Percentiles rank a stretch among this genome's conserved stretches.
These are phyloP conservation scores for Notechis scutatus DNA, from an alignment of 2,113 vertebrate species.

Conservation along the genomic window DNA sequence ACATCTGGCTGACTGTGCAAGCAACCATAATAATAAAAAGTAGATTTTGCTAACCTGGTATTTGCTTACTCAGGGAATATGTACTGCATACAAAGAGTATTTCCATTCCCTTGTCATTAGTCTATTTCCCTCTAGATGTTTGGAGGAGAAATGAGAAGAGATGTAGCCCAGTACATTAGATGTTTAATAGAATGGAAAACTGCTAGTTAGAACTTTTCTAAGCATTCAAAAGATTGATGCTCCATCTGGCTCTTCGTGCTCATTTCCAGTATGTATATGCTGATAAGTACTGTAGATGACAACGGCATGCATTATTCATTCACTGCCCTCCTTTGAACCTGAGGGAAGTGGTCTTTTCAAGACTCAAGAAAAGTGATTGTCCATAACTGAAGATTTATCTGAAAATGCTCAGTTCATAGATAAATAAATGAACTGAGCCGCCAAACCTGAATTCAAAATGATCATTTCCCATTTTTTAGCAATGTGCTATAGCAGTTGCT, in stretches of 20 bases:
- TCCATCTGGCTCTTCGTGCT: constrained; percentile 34
- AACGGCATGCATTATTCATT: constrained; percentile 40
- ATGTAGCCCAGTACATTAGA: constrained; percentile 57
- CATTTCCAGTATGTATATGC: constrained; percentile 20
- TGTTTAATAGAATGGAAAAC: constrained; percentile 55
- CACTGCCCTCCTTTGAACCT: constrained; percentile 7
- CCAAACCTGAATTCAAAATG: constrained; percentile 46
- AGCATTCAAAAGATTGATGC: constrained; percentile 48
- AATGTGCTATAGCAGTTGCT: constrained; percentile 1
- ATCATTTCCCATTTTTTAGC: constrained; percentile 34
- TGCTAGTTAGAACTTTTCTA: constrained; percentile 56
- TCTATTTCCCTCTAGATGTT: constrained; percentile 46
- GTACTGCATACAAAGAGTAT: constrained; percentile 2
- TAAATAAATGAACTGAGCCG: constrained; percentile 6
- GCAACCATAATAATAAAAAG: not conserved
- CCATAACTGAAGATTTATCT: constrained; percentile 28
- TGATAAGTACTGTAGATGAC: constrained; percentile 17
- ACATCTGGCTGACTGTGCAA: not conserved
- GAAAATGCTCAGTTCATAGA: not conserved
- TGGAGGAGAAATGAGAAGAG: constrained; percentile 48
- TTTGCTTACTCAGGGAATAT: not conserved
- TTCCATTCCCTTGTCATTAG: constrained; percentile 46
- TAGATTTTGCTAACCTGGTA: not conserved
- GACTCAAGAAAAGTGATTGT: constrained; percentile 28
- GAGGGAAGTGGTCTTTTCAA: constrained; percentile 34